These are phyloP conservation scores for Drosophila pachea DNA, from an alignment of 1,140 invertebrate genomes.

Conservation along the genomic window DNA sequence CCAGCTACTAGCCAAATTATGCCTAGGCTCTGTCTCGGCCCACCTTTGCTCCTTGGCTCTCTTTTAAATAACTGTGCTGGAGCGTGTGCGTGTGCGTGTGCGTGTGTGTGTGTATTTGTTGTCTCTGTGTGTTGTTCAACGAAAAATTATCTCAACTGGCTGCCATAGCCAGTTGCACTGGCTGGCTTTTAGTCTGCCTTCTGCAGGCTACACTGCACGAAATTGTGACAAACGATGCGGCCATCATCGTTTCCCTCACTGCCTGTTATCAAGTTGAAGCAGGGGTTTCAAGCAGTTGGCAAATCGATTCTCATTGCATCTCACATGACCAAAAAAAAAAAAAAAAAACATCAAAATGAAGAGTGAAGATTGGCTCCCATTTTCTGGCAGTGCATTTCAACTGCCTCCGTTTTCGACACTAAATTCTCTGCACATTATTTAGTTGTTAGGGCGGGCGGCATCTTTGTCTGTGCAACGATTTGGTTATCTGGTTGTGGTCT, in stretches of 20 bases:
- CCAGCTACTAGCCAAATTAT: constrained; percentile 52
- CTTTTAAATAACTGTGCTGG: constrained; percentile 41
- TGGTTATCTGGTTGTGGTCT: constrained; percentile 69
- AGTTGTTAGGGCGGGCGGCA: constrained; percentile 55
- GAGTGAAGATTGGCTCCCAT: background rate
- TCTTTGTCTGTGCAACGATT: constrained; percentile 59
- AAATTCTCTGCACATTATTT: constrained; percentile 74
- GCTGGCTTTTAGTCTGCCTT: constrained; percentile 18
- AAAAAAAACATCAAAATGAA: no score
- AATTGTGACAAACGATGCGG: no score
- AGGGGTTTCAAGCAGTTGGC: no score
- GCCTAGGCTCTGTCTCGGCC: constrained; percentile 42
- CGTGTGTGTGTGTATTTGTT: constrained; percentile 5
- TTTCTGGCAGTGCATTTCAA: background rate
- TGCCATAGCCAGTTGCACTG: constrained; percentile 47
- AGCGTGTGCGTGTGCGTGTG: background rate
- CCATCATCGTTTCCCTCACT: no score
- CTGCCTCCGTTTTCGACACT: constrained; percentile 27
- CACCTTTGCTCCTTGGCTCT: background rate
- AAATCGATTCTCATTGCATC: background rate
- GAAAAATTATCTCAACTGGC: constrained; percentile 54
- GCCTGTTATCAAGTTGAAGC: no score
- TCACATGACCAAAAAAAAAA: background rate
- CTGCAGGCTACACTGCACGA: background rate
- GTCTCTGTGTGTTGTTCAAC: constrained; percentile 8